These are phyloP conservation scores for Hexactinellida sp. DNA, from an alignment of 37 sponge, comb jelly and placozoan species.

Conservation along the genomic window DNA sequence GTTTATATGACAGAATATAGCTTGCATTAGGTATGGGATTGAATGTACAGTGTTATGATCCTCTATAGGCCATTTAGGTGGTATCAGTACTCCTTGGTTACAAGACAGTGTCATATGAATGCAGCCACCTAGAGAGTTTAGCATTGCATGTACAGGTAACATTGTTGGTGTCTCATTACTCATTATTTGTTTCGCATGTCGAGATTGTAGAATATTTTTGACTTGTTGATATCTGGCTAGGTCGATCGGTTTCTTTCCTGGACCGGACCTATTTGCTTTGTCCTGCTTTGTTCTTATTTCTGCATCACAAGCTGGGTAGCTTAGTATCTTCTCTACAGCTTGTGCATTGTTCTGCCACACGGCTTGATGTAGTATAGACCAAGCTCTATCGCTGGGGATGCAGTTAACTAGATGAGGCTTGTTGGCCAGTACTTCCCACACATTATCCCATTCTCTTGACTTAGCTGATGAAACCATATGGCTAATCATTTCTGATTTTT, in stretches of 20 bases:
- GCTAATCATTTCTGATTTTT: too few species aligned
- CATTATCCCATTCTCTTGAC: neutral
- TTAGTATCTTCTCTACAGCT: neutral
- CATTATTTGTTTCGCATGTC: neutral
- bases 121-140: neutral
- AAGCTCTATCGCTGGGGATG: neutral
- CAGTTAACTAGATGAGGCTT: neutral
- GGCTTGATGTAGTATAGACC: neutral
- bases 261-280: neutral
- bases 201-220: neutral
- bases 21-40: neutral
- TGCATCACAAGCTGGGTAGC: neutral
- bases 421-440: neutral
- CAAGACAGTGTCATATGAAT: neutral
- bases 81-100: neutral
- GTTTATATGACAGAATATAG: neutral
- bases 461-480: neutral
- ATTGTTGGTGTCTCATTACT: neutral
- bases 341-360: neutral
- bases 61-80: neutral
- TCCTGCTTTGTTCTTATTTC: neutral
- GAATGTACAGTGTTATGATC: neutral
- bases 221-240: neutral
- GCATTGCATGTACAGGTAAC: neutral
- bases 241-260: neutral